Percentiles rank a stretch among this genome's conserved stretches.
phyloP scores from a whole-genome alignment of 2,113 vertebrate species.

The Excalfactoria chinensis region DNA sequence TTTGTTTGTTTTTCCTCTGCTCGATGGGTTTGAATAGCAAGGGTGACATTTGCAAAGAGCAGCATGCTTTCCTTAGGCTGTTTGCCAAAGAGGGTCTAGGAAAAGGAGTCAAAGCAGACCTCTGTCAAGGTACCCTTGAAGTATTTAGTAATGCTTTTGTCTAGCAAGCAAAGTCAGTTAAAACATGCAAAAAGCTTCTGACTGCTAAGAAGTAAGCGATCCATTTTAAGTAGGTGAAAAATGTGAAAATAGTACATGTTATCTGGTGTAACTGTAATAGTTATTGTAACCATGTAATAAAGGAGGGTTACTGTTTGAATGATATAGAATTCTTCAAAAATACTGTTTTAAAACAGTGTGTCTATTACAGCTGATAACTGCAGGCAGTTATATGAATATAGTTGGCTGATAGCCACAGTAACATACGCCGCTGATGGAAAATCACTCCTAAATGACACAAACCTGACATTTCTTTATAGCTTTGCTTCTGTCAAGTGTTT shows the following conservation, averaged over 20 bases:
- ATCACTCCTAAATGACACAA: background rate
- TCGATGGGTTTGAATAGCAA: background rate
- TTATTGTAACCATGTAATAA: background rate
- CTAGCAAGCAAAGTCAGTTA: background rate
- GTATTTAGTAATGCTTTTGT: background rate
- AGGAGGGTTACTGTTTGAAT: background rate
- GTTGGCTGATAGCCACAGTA: background rate
- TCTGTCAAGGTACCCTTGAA: background rate
- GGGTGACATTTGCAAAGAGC: background rate
- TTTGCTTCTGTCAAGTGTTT: background rate
- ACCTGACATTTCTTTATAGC: background rate
- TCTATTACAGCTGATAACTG: background rate
- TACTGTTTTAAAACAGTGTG: background rate
- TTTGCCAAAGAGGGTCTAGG: background rate
- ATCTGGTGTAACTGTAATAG: background rate
- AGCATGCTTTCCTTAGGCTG: background rate
- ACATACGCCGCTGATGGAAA: background rate
- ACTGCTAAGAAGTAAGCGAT: background rate
- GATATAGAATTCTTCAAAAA: background rate
- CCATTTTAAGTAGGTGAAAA: slow-evolving; percentile 7
- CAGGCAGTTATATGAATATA: background rate
- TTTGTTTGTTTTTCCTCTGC: background rate
- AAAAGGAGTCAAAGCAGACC: background rate
- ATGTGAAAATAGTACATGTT: background rate
- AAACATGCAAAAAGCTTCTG: background rate